These are phyloP conservation scores for Eupithecia centaureata DNA, from an alignment of 2,888 invertebrate species.

Conservation along the genomic window DNA sequence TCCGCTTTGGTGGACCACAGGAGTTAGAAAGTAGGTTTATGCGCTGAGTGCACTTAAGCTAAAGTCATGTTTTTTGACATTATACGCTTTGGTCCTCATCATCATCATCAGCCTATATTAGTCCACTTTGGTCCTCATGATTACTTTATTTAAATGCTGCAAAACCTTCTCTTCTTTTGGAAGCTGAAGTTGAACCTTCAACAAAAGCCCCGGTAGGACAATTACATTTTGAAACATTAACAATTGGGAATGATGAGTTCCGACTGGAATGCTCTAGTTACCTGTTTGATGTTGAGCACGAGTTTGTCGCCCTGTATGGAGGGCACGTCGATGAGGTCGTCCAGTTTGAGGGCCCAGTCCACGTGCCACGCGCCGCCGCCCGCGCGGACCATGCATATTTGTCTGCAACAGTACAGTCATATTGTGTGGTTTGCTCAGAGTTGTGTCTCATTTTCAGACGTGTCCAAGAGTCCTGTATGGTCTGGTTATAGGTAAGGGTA, in stretches of 20 bases:
- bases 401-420: slow-evolving; percentile 79
- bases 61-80: background rate
- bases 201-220: too few relatives aligned
- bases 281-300: slow-evolving; percentile 89
- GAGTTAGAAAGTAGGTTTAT: too few relatives aligned
- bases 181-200: too few relatives aligned
- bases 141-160: background rate
- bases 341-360: slow-evolving; percentile 89
- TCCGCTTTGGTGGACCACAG: too few relatives aligned
- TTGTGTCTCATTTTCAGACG: too few relatives aligned
- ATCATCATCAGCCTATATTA: too few relatives aligned
- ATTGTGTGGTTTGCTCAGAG: too few relatives aligned
- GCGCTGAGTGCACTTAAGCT: too few relatives aligned
- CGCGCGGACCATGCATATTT: slow-evolving; percentile 89
- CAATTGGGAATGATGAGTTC: background rate
- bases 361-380: slow-evolving; percentile 89
- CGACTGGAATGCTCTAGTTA: slow-evolving; percentile 50
- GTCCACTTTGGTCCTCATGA: background rate
- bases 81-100: background rate
- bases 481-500: too few relatives aligned
- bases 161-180: background rate
- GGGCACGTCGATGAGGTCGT: slow-evolving; percentile 88
- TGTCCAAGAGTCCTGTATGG: too few relatives aligned
- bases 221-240: too few relatives aligned
- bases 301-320: slow-evolving; percentile 84